A percentile compares a stretch with the other conserved stretches of the same genome.
Conservation (phyloP, 2,113 vertebrate species). For the Heloderma charlesbogerti region DNA sequence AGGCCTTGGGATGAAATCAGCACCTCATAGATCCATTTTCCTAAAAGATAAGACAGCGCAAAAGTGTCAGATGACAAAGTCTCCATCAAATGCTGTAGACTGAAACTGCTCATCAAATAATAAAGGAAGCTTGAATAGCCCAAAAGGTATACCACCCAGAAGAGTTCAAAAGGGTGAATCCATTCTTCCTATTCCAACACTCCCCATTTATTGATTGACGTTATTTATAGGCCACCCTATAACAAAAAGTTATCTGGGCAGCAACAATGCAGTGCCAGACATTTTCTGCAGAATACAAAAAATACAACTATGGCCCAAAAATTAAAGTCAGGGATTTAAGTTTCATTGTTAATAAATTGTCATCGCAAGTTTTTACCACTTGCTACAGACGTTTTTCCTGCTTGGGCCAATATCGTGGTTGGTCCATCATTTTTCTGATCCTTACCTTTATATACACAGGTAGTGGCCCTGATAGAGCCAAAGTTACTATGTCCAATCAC, state of each 20-base stretch:
- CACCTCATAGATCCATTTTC: constrained; percentile 98
- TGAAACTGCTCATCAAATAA: not conserved
- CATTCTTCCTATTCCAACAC: not conserved
- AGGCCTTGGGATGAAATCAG: constrained; percentile 98
- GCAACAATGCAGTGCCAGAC: not conserved
- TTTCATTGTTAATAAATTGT: not conserved
- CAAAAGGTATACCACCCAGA: not conserved
- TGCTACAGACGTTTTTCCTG: not conserved
- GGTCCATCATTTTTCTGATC: not conserved
- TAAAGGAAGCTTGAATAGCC: not conserved
- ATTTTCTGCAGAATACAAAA: not conserved
- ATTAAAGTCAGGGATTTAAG: not conserved
- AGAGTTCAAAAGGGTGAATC: constrained; percentile 3
- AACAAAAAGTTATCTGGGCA: not conserved
- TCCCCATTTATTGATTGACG: not conserved
- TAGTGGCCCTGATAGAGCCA: constrained; percentile 96
- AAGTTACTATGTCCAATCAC: constrained; percentile 99
- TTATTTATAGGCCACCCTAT: not conserved
- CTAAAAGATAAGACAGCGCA: constrained; percentile 73
- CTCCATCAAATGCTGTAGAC: not conserved
- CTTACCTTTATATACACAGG: constrained; percentile 95
- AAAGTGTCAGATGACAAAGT: not conserved
- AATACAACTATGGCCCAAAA: not conserved
- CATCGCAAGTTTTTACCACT: not conserved
- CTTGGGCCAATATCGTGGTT: not conserved